Percentiles rank a stretch among this genome's conserved stretches.
These are phyloP conservation scores for Tiliacea aurago DNA, from an alignment of 2,888 invertebrate species.

Conservation along the genomic window DNA sequence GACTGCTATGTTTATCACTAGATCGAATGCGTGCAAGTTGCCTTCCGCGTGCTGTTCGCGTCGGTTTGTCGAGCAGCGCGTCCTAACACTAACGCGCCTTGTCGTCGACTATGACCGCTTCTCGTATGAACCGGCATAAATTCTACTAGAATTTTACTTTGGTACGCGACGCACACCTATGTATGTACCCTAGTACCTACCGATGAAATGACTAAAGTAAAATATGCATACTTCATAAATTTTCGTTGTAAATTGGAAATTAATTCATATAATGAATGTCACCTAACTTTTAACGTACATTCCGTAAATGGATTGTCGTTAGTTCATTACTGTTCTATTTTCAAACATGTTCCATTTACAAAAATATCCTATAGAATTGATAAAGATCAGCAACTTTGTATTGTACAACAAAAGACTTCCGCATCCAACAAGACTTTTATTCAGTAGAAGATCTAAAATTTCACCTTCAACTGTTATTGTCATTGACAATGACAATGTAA, in stretches of 20 bases:
- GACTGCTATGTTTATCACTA: conserved; percentile 64
- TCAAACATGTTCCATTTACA: conserved; percentile 1
- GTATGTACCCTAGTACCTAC: conserved; percentile 54
- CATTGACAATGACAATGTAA: conserved; percentile 58
- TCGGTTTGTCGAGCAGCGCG: conserved; percentile 75
- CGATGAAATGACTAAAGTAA: conserved; percentile 62
- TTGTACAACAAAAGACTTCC: conserved; percentile 29
- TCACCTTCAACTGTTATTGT: conserved; percentile 44
- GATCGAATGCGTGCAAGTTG: conserved; percentile 67
- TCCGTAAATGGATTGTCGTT: not conserved
- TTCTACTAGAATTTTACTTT: conserved; percentile 76
- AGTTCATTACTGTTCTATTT: not conserved
- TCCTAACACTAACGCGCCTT: conserved; percentile 79
- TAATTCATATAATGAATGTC: conserved; percentile 23
- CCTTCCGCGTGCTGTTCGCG: conserved; percentile 77
- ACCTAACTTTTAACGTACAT: not conserved
- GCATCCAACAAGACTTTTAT: conserved; percentile 1
- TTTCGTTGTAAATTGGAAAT: conserved; percentile 28
- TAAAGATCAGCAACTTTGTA: conserved; percentile 7
- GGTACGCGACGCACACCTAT: conserved; percentile 65
- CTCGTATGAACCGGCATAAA: conserved; percentile 71
- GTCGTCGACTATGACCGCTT: conserved; percentile 80
- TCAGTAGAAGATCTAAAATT: conserved; percentile 35
- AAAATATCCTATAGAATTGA: too few species aligned
- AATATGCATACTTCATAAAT: conserved; percentile 43